These are phyloP conservation scores for Hipposideros armiger DNA, from an alignment of 2,113 vertebrate genomes.

Conservation along the genomic window DNA sequence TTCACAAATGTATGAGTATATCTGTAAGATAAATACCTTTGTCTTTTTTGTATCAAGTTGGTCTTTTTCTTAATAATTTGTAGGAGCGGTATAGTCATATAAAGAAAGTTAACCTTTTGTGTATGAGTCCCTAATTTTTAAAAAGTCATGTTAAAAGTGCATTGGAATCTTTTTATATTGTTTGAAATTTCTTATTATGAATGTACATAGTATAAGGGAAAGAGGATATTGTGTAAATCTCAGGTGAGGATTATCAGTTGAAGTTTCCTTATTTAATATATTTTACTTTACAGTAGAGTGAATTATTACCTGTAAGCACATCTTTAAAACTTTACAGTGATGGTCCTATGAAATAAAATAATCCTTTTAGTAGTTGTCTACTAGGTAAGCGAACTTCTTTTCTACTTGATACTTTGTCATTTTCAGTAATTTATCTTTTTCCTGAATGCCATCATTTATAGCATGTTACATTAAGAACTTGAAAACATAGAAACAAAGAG, in stretches of 20 bases:
- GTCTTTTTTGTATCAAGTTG: not conserved
- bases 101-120: constrained; percentile 26
- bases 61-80: constrained; percentile 1
- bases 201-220: not conserved
- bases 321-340: not conserved
- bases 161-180: not conserved
- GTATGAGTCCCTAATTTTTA: not conserved
- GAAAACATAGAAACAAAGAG: constrained; percentile 38
- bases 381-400: not conserved
- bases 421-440: not conserved
- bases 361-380: not conserved
- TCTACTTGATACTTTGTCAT: constrained; percentile 24
- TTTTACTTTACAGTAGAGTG: constrained; percentile 29
- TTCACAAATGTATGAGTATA: not conserved
- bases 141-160: constrained; percentile 42
- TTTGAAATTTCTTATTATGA: constrained; percentile 28
- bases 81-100: not conserved
- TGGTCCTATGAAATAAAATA: constrained; percentile 28
- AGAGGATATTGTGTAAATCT: constrained; percentile 25
- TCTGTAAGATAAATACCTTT: not conserved
- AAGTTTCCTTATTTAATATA: constrained; percentile 15
- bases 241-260: not conserved
- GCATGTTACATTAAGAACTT: constrained; percentile 33
- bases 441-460: not conserved
- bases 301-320: constrained; percentile 28